phyloP scores from a whole-genome alignment of 2,113 vertebrate genomes.

The Vireo altiloquus region DNA sequence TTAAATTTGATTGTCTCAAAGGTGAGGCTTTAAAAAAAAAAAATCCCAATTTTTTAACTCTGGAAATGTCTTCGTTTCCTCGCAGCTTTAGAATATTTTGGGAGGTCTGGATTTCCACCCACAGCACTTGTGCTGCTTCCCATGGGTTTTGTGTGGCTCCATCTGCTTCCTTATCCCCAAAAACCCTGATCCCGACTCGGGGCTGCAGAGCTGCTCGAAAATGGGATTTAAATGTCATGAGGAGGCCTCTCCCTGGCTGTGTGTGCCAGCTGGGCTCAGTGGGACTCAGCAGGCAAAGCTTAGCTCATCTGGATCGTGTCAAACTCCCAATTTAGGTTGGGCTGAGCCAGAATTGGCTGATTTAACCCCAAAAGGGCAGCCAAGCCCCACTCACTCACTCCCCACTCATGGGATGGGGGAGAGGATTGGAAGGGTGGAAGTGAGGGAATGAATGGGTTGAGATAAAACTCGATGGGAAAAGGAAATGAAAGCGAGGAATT shows the following conservation, averaged over 20 bases:
- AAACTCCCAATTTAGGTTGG: not conserved
- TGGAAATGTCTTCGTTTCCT: not conserved
- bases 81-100: not conserved
- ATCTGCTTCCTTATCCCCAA: constrained; percentile 16
- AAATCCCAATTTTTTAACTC: not conserved
- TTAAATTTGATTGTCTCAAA: not conserved
- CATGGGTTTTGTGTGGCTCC: not conserved
- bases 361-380: not conserved
- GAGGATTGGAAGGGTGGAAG: not conserved
- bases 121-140: not conserved
- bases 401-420: not conserved
- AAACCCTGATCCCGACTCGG: not conserved
- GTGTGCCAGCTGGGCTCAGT: not conserved
- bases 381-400: not conserved
- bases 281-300: not conserved
- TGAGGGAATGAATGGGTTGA: not conserved
- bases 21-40: not conserved
- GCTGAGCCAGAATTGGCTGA: not conserved
- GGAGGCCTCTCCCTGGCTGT: not conserved
- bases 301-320: not conserved
- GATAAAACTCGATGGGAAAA: not conserved
- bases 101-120: constrained; percentile 34
- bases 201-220: not conserved
- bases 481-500: not conserved
- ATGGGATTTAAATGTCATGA: not conserved